Percentiles rank a stretch among this genome's conserved stretches.
phyloP scores from a whole-genome alignment of 2,797 vertebrate species.

The Pantherophis alleghaniensis region DNA sequence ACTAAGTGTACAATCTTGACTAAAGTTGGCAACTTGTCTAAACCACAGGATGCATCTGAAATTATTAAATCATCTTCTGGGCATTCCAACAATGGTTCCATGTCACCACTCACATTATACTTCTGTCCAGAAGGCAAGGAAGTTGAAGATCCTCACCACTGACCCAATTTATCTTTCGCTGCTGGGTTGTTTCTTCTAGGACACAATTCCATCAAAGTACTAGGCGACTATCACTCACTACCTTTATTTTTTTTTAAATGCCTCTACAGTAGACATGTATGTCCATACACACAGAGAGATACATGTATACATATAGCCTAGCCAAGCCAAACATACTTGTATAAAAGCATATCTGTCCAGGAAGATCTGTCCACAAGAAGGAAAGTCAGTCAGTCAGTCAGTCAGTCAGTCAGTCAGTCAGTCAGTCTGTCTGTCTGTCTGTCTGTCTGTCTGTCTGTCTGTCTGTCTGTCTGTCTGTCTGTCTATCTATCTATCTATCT shows the following conservation, averaged over 20 bases:
- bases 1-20: background rate
- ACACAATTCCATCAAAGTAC: background rate
- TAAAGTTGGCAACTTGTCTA: background rate
- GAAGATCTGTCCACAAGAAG: background rate
- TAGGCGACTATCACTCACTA: background rate
- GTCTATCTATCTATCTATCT: too few species aligned
- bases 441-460: too few species aligned
- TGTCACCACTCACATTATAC: background rate
- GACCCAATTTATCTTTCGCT: background rate
- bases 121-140: background rate
- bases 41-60: background rate
- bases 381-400: background rate
- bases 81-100: background rate
- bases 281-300: background rate
- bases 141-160: background rate
- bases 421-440: too few species aligned
- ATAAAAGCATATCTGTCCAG: background rate
- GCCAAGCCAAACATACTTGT: background rate
- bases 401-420: too few species aligned
- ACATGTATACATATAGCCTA: background rate
- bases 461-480: accelerated
- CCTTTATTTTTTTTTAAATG: background rate
- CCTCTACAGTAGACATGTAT: background rate
- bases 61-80: background rate
- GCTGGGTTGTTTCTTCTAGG: background rate